Percentiles rank a stretch among this genome's conserved stretches.
Evolutionary conservation across 2,797 vertebrate genomes (phyloP).

Genomic region (Xiphophorus birchmanni): DNA sequence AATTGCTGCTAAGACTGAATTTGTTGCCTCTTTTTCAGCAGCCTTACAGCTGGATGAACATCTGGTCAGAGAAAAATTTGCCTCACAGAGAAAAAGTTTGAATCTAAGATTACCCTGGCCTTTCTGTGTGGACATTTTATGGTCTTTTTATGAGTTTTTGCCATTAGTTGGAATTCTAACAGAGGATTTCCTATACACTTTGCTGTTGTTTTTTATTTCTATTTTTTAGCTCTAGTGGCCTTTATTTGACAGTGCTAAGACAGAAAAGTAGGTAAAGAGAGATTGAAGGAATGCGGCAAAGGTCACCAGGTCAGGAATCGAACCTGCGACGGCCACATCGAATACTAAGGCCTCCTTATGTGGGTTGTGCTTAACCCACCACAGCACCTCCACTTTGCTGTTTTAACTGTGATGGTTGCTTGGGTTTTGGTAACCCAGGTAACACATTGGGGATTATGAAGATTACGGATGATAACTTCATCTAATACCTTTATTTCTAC

Average conservation of each 20-base stretch:
- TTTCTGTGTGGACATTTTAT: neutral
- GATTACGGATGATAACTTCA: neutral
- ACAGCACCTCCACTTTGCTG: too few species aligned
- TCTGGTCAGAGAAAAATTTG: neutral
- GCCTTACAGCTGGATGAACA: neutral
- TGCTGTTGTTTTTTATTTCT: neutral
- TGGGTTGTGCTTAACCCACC: too few species aligned
- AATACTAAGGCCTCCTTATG: too few species aligned
- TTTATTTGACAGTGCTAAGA: too few species aligned
- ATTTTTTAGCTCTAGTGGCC: too few species aligned
- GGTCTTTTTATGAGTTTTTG: neutral
- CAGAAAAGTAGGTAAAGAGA: too few species aligned
- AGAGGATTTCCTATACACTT: neutral
- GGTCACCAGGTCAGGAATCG: too few species aligned
- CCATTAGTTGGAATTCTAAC: neutral
- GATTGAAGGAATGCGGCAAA: too few species aligned
- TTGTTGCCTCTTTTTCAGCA: neutral
- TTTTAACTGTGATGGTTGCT: neutral
- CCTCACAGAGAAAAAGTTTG: neutral
- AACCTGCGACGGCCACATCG: too few species aligned
- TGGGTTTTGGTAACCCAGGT: neutral
- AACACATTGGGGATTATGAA: neutral
- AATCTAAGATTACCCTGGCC: neutral
- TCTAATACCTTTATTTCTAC: neutral
- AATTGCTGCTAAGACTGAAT: neutral